phyloP scores from a whole-genome alignment of 2,888 invertebrate species.

The Anthophora plumipes region DNA sequence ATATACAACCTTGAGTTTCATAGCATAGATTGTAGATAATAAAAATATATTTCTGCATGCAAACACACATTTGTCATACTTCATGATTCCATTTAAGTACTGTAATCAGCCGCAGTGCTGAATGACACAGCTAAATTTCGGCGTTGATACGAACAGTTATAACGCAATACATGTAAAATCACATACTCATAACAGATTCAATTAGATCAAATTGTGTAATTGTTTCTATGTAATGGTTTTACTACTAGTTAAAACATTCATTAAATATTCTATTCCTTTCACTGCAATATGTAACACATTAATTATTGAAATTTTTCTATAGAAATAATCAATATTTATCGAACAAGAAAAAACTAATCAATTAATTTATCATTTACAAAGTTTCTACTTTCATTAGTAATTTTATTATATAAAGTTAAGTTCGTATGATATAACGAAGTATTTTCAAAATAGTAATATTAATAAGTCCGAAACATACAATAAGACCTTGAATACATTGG shows the following conservation, averaged over 20 bases:
- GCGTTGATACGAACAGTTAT: not conserved
- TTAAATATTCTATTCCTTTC: no score
- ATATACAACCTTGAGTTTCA: not conserved
- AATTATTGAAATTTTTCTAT: no score
- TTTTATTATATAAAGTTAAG: constrained; percentile 6
- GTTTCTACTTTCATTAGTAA: not conserved
- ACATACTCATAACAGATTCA: not conserved
- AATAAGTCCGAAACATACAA: not conserved
- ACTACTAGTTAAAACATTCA: not conserved
- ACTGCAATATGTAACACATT: no score
- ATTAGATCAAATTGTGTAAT: not conserved
- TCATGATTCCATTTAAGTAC: not conserved
- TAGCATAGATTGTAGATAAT: not conserved
- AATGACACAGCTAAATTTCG: constrained; percentile 50
- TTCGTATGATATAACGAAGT: not conserved
- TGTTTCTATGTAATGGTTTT: not conserved
- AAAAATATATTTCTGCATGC: no score
- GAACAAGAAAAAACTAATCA: no score
- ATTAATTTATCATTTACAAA: no score
- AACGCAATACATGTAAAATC: not conserved
- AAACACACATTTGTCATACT: not conserved
- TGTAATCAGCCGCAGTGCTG: not conserved
- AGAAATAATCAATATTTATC: no score
- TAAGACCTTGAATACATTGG: constrained; percentile 28
- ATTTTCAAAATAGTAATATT: not conserved